A percentile compares a stretch with the other conserved stretches of the same genome.
Conservation (phyloP, 2,888 invertebrate genomes). For the Mythimna ferrago region DNA sequence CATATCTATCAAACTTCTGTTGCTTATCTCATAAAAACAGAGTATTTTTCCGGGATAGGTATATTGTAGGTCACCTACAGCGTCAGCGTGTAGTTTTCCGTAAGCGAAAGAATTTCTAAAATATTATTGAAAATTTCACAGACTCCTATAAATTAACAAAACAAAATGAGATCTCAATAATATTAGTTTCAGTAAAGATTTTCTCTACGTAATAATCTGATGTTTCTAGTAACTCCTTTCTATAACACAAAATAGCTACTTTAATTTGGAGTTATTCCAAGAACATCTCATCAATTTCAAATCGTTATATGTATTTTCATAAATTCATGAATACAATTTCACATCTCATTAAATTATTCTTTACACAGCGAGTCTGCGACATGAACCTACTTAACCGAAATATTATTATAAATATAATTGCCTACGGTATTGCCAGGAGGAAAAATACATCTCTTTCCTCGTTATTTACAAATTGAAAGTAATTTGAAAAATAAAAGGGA, state of each 20-base stretch:
- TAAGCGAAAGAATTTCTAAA: no score
- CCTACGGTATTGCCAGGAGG: neutral
- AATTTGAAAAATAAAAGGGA: conserved; percentile 22
- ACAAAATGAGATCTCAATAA: no score
- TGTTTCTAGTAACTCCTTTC: neutral
- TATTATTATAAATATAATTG: conserved; percentile 27
- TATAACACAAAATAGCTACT: neutral
- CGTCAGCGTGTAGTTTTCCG: no score
- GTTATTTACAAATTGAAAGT: conserved; percentile 15
- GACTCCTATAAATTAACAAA: no score
- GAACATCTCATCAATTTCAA: conserved; percentile 3
- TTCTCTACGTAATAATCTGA: neutral
- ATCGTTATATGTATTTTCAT: conserved; percentile 1
- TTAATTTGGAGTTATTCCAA: conserved; percentile 1
- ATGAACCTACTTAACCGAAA: conserved; percentile 21
- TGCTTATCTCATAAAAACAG: no score
- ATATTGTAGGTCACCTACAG: no score
- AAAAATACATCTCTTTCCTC: conserved; percentile 9
- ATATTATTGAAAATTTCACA: no score
- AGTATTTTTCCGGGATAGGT: no score
- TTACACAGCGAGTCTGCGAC: conserved; percentile 6
- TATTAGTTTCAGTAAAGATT: neutral
- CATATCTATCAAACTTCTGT: no score
- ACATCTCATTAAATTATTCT: conserved; percentile 26
- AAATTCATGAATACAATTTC: neutral